Base-by-base conservation (phyloP, 2,797 vertebrate genomes). In the Enteromius unitaeniatus region DNA sequence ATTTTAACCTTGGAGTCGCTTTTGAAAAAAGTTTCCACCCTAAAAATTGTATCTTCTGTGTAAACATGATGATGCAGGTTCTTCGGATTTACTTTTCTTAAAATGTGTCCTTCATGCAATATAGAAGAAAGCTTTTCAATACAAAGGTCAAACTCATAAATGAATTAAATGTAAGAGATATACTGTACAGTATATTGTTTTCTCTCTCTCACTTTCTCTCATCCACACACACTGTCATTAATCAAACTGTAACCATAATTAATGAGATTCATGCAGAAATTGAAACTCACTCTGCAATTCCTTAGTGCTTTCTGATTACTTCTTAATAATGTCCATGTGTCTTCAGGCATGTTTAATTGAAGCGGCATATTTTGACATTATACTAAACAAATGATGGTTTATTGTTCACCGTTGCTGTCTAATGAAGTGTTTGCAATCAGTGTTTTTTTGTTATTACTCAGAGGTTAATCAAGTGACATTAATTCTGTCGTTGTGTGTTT, bases 391-490 rank as follows among this genome's bases (percentile, higher is more conserved):
- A 23, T 45, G 7, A 45, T 15, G 40, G 11, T 23, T 14, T 15
- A 45, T 69, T 45, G 67, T 45, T 23, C 21, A 45, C 67, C 2
- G 6, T 23, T 23, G 67, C 37, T 45, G 21, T 14, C 40, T 69
- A 23, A 69, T 26, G 40, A 45, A 69, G 11, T 23, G 67, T 69
- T 69, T 45, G 47, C 23, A 5, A 15, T 5, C 69, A 47, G 49
- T 51, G 70, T 31, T 67, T 17, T 67, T 67, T 67, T 67, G 64
- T 67, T 51, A 6, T 82, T 85, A 31, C 80, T 78, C 78, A 15
- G 78, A 84, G 85, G 82, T 87, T 91, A 92, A 88, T 84, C 58
- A 87, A 89, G 85, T 88, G 90, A 88, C 78, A 89, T 73, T 88
- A 88, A 91, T 91, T 75, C 47, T 84, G 86, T 88, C 89, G 87